phyloP scores from a whole-genome alignment of 2,888 invertebrate genomes.

The Hanleya hanleyi region DNA sequence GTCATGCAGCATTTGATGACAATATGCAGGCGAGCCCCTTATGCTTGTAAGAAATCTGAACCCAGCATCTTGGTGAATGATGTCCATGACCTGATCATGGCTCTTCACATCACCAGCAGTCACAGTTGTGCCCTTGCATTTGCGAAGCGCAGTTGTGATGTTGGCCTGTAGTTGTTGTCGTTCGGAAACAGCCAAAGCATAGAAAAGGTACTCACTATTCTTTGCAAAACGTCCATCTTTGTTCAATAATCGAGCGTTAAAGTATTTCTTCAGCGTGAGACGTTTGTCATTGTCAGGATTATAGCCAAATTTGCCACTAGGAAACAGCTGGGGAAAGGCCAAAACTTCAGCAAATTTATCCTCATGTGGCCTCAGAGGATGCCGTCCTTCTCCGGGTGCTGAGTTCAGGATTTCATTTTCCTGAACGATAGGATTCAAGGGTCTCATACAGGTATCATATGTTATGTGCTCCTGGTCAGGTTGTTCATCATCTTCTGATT shows the following conservation, averaged over 20 bases:
- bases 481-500: too few relatives aligned
- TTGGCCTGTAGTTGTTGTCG: too few relatives aligned
- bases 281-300: background rate
- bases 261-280: slow-evolving; percentile 28
- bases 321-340: slow-evolving; percentile 32
- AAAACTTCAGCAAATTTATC: slow-evolving; percentile 28
- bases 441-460: slow-evolving; percentile 27
- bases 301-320: slow-evolving; percentile 27
- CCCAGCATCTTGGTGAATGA: background rate
- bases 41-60: slow-evolving; percentile 5
- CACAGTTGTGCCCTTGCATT: slow-evolving; percentile 11
- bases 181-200: slow-evolving; percentile 28
- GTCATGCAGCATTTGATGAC: slow-evolving; percentile 4
- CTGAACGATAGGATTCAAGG: slow-evolving; percentile 9
- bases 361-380: slow-evolving; percentile 9
- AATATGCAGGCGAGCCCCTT: slow-evolving; percentile 11
- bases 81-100: background rate
- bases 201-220: slow-evolving; percentile 40
- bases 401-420: too few relatives aligned
- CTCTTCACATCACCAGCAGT: slow-evolving; percentile 27
- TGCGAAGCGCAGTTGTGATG: too few relatives aligned
- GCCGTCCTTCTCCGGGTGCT: slow-evolving; percentile 29
- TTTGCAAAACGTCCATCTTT: slow-evolving; percentile 33
- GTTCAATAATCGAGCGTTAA: slow-evolving; percentile 26
- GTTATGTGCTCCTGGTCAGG: too few relatives aligned